Base-by-base conservation (phyloP, 2,113 vertebrate species). In the Callorhinus ursinus region DNA sequence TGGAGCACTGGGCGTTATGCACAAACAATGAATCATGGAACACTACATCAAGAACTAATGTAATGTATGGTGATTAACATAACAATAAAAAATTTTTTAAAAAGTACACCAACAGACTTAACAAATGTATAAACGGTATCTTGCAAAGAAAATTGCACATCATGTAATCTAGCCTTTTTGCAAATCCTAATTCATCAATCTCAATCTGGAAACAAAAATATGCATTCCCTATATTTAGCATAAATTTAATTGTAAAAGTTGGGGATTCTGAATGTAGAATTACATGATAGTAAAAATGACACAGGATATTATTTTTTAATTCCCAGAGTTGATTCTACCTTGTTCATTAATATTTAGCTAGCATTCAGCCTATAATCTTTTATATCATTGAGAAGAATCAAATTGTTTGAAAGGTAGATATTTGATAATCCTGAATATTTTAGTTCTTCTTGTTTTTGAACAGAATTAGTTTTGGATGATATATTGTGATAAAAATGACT, bases 291-390 rank as follows among this genome's bases (percentile, higher is more conserved):
- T 24, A 57, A 80, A 94, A 92, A 79, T 79, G 59, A 63, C 36
- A 22, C 22, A 53, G 46, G 57, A 42, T 53, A 3, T 77, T n/a
- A 11, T 49, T 59, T 59, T 67, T 72, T 39, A 67, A 51, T 24
- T 72, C 51, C 71, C 18, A n/a, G 5, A 18, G n/a, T 89, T 16
- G 33, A 94, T 53, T n/a, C 33, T 63, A 0, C 51, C 24, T 80
- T 19, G 0, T 95, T 95, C 76, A 65, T 95, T 93, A 76, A 57
- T 81, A 95, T 92, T 91, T 90, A 94, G 67, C 55, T 46, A 19
- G 31, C 31, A 42, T 49, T 93, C 18, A 65, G 1, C 76, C 67
- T 51, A 42, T 55, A 89, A 80, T 88, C 93, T 96, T 91, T 96
- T 82, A 95, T 53, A n/a, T 24, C 5, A 65, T 69, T 12, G 49